These are phyloP conservation scores for Vesta saturnalis DNA, from an alignment of 2,888 invertebrate genomes.

Conservation along the genomic window DNA sequence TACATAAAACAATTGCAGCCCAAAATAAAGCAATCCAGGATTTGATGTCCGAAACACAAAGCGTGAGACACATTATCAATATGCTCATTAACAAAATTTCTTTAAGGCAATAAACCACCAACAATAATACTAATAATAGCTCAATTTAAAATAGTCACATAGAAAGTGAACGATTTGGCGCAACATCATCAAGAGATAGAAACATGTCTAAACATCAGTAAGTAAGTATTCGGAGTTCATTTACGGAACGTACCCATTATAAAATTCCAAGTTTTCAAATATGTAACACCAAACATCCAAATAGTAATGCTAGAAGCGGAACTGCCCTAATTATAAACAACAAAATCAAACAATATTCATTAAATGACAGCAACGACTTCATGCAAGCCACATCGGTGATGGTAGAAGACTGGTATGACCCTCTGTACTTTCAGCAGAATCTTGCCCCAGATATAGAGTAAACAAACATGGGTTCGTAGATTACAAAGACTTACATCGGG, in stretches of 20 bases:
- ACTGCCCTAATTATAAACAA: constrained; percentile 5
- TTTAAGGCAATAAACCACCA: constrained; percentile 8
- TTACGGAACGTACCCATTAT: constrained; percentile 9
- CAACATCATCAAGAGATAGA: constrained; percentile 9
- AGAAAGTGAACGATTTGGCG: too few species aligned
- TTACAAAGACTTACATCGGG: background rate
- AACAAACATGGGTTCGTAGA: background rate
- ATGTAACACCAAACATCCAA: background rate
- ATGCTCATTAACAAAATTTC: constrained; percentile 9
- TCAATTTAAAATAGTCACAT: constrained; percentile 17
- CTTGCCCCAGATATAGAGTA: background rate
- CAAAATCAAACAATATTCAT: constrained; percentile 4
- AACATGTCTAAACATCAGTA: constrained; percentile 13
- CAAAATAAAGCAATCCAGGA: constrained; percentile 2
- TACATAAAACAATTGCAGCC: background rate
- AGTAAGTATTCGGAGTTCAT: too few species aligned
- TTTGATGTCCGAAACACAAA: constrained; percentile 11
- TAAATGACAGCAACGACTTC: background rate
- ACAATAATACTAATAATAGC: constrained; percentile 11
- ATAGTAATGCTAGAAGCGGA: constrained; percentile 7
- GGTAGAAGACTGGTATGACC: constrained; percentile 10
- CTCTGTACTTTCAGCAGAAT: too few species aligned
- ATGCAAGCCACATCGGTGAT: constrained; percentile 12
- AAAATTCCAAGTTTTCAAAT: constrained; percentile 1
- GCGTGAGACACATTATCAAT: constrained; percentile 12